Percentiles rank a stretch among this genome's conserved stretches.
Evolutionary conservation across 2,888 invertebrate genomes (phyloP).

Genomic region (Itoplectis maculator): DNA sequence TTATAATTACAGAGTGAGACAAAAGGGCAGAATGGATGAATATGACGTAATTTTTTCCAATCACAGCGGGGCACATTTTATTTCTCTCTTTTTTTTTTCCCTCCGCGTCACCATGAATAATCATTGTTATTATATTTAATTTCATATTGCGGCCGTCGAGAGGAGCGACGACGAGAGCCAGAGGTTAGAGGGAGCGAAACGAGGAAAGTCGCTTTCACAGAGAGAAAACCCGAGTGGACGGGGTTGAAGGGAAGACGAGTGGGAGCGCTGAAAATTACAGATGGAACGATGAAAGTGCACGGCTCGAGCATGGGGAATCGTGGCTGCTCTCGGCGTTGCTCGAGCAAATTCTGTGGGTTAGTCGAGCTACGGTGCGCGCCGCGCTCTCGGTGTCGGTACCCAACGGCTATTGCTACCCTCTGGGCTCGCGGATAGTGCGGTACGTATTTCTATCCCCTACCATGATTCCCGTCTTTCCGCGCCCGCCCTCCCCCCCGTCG

Average conservation of each 20-base stretch:
- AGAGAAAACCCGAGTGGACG: slow-evolving; percentile 48
- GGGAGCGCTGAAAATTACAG: slow-evolving; percentile 77
- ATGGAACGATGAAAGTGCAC: slow-evolving; percentile 70
- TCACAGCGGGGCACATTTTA: slow-evolving; percentile 12
- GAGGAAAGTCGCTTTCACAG: slow-evolving; percentile 53
- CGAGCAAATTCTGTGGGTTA: slow-evolving; percentile 63
- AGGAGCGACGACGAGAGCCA: slow-evolving; percentile 34
- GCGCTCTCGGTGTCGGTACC: neutral
- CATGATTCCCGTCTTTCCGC: slow-evolving; percentile 13
- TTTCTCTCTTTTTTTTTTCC: neutral
- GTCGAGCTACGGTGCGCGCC: slow-evolving; percentile 58
- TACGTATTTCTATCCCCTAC: slow-evolving; percentile 32
- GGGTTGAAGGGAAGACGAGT: slow-evolving; percentile 55
- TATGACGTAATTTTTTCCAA: slow-evolving; percentile 57
- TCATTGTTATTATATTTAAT: slow-evolving; percentile 58
- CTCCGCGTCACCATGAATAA: neutral
- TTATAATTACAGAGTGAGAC: slow-evolving; percentile 35
- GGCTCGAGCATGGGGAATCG: slow-evolving; percentile 31
- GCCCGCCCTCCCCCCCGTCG: slow-evolving; percentile 17
- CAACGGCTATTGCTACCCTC: slow-evolving; percentile 47
- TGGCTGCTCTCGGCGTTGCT: slow-evolving; percentile 13
- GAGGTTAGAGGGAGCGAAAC: slow-evolving; percentile 57
- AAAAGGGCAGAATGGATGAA: slow-evolving; percentile 25
- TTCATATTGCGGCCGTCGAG: slow-evolving; percentile 37
- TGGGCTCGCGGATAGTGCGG: slow-evolving; percentile 10